Conservation (phyloP, 2,888 invertebrate genomes). For the Drosophila macrospina region DNA sequence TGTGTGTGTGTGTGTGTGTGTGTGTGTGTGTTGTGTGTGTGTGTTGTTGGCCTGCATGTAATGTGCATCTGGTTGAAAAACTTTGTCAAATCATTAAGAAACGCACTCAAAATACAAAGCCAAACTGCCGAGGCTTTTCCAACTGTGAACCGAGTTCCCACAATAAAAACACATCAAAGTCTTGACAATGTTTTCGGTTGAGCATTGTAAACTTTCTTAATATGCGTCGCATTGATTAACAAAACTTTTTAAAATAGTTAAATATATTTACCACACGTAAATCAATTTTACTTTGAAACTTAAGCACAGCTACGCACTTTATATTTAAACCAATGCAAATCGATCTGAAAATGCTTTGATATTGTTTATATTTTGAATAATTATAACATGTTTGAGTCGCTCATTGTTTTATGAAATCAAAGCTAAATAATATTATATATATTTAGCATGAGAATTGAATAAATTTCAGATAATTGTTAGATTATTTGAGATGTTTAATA, state of each 20-base stretch:
- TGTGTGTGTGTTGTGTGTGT: too few species aligned
- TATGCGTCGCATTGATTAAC: not conserved
- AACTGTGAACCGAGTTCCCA: slow-evolving; percentile 15
- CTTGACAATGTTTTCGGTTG: slow-evolving; percentile 20
- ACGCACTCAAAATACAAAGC: slow-evolving; percentile 47
- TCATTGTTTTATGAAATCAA: too few species aligned
- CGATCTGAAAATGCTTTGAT: too few species aligned
- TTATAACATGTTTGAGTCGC: too few species aligned
- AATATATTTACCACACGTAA: not conserved
- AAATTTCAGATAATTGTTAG: too few species aligned
- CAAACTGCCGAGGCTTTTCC: slow-evolving; percentile 26
- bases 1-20: slow-evolving; percentile 9
- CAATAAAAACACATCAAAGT: slow-evolving; percentile 25
- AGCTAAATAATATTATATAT: too few species aligned
- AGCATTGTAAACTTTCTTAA: not conserved
- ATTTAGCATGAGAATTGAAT: too few species aligned
- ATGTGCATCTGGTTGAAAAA: slow-evolving; percentile 66
- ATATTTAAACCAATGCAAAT: too few species aligned
- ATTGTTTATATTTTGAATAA: too few species aligned
- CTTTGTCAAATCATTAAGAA: slow-evolving; percentile 66
- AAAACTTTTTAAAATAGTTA: not conserved
- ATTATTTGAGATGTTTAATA: too few species aligned
- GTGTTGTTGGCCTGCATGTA: slow-evolving; percentile 56
- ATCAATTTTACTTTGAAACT: too few species aligned
- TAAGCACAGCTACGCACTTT: too few species aligned